Evolutionary conservation across 2,113 vertebrate species (phyloP), one percentile per base, ranked within the genome.

Genomic region (Bubo blakistoni): DNA sequence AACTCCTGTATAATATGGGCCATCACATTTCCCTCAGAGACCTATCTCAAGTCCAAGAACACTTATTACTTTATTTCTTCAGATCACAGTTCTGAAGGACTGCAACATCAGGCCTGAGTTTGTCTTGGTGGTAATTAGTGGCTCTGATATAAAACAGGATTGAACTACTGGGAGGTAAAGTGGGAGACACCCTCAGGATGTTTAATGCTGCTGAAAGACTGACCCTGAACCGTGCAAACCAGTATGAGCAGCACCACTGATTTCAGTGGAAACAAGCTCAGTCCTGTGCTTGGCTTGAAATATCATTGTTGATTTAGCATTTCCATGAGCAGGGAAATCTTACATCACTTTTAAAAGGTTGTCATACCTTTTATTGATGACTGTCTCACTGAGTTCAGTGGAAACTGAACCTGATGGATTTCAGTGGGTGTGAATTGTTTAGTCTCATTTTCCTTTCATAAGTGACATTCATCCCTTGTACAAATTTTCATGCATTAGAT

Each of bases 241-340:
- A 36, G 52, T 34, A 52, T 34, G 30, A 44, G 16, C 55, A 93
- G 51, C 36, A 36, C 27, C 38, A 30, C 34, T 71, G 77, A 58
- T 47, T 62, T 84, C 38, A 77, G 7, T 17, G 27, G 74, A 69
- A 82, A 81, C 2, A 14, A 79, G 44, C 4, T 71, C 47, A 74
- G 42, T 15, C 49, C 27, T 54, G 6, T 38, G 25, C 32, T 55
- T 66, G 65, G 22, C 20, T 74, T 55, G n/a, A 58, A 81, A 26
- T 8, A 20, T 14, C 0, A 0, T 6, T 40, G 30, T n/a, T 66
- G 17, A 49, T 73, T 88, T 6, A 25, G 8, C 2, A 40, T 72
- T 87, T 74, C 42, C 40, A 20, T 3, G 9, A 81, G 17, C 10
- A 81, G 26, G 14, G 36, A 67, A 87, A 71, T 51, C 47, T 81